These are phyloP conservation scores for Xiphophorus couchianus DNA, from an alignment of 2,113 vertebrate species.

Conservation along the genomic window DNA sequence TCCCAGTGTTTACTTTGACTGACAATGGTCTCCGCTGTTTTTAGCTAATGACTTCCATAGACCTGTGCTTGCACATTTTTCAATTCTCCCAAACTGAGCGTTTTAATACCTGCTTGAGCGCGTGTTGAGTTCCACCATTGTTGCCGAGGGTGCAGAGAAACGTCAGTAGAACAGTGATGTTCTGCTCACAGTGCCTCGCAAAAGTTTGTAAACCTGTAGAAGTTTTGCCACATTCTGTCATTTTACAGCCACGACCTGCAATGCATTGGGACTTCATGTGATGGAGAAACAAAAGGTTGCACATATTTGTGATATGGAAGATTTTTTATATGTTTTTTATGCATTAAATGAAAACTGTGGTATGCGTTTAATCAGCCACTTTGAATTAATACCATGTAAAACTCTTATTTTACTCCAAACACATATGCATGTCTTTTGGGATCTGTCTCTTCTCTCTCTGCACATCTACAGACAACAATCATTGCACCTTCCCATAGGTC, in stretches of 20 bases:
- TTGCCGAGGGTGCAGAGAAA: constrained; percentile 4
- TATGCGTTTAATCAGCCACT: not conserved
- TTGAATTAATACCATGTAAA: not conserved
- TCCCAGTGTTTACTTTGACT: not conserved
- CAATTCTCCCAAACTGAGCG: not conserved
- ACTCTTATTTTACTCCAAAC: too few relatives aligned
- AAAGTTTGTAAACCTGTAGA: not conserved
- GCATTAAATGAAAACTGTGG: not conserved
- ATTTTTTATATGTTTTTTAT: not conserved
- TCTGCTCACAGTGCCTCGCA: constrained; percentile 3
- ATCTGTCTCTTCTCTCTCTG: not conserved
- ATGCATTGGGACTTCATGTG: not conserved
- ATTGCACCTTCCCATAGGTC: not conserved
- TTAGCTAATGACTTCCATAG: constrained; percentile 20
- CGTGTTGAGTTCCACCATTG: not conserved
- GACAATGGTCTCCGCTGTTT: constrained; percentile 1
- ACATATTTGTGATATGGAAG: not conserved
- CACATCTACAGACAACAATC: not conserved
- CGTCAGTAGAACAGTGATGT: constrained; percentile 24
- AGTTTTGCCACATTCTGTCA: not conserved
- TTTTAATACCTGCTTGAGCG: not conserved
- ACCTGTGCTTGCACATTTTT: constrained; percentile 31
- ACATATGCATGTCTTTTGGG: not conserved
- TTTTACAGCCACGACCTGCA: not conserved
- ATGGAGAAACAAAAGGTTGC: not conserved